Conservation (phyloP, 2,888 invertebrate species). For the Polymixis lichenea region DNA sequence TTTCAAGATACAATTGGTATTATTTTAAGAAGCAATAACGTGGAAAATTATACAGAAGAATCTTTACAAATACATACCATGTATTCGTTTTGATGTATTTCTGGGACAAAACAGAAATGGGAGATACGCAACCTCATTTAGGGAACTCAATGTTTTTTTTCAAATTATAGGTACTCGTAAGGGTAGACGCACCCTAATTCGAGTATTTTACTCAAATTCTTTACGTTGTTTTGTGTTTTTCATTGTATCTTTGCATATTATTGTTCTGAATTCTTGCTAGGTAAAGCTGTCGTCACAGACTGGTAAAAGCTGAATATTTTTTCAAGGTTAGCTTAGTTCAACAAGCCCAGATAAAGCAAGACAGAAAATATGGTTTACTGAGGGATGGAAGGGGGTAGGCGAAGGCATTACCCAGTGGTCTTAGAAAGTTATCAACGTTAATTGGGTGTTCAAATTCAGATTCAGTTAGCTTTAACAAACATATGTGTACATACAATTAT, state of each 20-base stretch:
- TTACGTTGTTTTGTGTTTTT: constrained; percentile 12
- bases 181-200: neutral
- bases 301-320: neutral
- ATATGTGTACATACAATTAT: too few relatives aligned
- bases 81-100: constrained; percentile 11
- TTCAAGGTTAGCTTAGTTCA: neutral
- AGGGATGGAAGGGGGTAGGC: too few relatives aligned
- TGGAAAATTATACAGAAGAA: constrained; percentile 4
- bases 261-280: constrained; percentile 22
- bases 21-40: neutral
- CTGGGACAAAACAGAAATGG: constrained; percentile 1
- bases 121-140: neutral
- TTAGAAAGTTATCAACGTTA: too few relatives aligned
- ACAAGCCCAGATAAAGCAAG: too few relatives aligned
- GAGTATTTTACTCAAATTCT: constrained; percentile 15
- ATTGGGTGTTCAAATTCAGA: too few relatives aligned
- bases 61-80: constrained; percentile 5
- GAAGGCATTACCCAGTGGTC: too few relatives aligned
- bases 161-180: constrained; percentile 9
- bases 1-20: neutral
- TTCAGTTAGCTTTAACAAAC: too few relatives aligned
- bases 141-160: constrained; percentile 3
- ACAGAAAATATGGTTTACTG: too few relatives aligned
- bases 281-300: constrained; percentile 4
- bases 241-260: constrained; percentile 2